These are phyloP conservation scores for Sinonovacula constricta DNA, from an alignment of 1,140 invertebrate species.

Conservation along the genomic window DNA sequence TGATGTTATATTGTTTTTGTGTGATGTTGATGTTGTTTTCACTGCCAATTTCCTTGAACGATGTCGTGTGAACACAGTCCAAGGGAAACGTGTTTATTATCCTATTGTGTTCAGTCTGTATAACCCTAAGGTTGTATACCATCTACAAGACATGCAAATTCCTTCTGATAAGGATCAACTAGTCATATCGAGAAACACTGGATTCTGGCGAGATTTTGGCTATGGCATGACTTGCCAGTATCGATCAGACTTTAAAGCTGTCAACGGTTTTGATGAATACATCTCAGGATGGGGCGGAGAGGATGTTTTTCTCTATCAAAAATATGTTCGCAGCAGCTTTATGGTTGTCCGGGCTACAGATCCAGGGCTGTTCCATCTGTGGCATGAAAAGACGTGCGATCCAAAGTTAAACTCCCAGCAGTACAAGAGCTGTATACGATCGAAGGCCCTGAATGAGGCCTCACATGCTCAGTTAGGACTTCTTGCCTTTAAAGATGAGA, in stretches of 20 bases:
- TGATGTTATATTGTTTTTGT: slow-evolving; percentile 86
- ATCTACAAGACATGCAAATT: slow-evolving; percentile 84
- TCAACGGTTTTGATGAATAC: slow-evolving; percentile 84
- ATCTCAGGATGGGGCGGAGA: slow-evolving; percentile 91
- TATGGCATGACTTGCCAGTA: slow-evolving; percentile 93
- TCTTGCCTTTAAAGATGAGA: slow-evolving; percentile 87
- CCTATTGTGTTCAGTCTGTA: slow-evolving; percentile 92
- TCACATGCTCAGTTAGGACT: slow-evolving; percentile 90
- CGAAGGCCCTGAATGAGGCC: slow-evolving; percentile 88
- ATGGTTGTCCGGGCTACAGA: slow-evolving; percentile 89
- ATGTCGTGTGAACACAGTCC: slow-evolving; percentile 83
- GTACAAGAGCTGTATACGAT: slow-evolving; percentile 88
- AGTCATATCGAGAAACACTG: slow-evolving; percentile 88
- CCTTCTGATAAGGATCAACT: slow-evolving; percentile 82
- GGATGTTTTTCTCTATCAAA: slow-evolving; percentile 89
- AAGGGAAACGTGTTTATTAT: slow-evolving; percentile 88
- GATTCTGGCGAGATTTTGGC: slow-evolving; percentile 92
- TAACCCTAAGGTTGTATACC: slow-evolving; percentile 89
- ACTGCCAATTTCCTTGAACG: slow-evolving; percentile 87
- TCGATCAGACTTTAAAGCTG: slow-evolving; percentile 87
- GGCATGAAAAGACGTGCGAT: slow-evolving; percentile 87
- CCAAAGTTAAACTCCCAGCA: slow-evolving; percentile 85
- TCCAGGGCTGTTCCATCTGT: slow-evolving; percentile 90
- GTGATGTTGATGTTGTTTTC: slow-evolving; percentile 90
- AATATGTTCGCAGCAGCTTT: slow-evolving; percentile 84